phyloP scores from a whole-genome alignment of 2,113 vertebrate genomes.

The Corvus cornix region DNA sequence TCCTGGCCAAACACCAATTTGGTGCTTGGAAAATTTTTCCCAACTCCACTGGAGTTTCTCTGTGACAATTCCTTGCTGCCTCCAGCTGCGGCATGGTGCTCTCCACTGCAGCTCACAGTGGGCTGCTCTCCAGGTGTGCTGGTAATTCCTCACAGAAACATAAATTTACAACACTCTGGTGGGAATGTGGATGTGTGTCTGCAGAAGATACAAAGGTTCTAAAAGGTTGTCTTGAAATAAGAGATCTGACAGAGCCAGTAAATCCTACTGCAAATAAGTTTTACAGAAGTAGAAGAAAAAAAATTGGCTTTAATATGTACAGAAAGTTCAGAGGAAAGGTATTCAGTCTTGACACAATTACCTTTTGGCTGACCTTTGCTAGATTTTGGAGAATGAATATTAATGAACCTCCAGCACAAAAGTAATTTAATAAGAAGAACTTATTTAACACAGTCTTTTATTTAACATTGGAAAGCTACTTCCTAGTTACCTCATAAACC shows the following conservation, averaged over 20 bases:
- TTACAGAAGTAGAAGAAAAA: background rate
- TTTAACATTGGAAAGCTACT: background rate
- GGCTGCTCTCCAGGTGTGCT: background rate
- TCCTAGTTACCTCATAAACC: background rate
- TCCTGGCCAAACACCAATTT: background rate
- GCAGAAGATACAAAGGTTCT: background rate
- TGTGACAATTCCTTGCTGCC: accelerated
- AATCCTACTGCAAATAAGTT: background rate
- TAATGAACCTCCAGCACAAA: background rate
- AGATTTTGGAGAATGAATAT: conserved; percentile 2
- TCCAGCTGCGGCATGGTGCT: background rate
- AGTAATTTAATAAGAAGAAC: background rate
- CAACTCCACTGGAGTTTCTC: background rate
- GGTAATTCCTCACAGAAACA: background rate
- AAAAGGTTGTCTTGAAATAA: background rate
- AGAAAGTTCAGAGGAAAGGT: background rate
- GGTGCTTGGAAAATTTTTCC: background rate
- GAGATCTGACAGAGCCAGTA: background rate
- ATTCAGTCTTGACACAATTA: background rate
- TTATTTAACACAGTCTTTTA: background rate
- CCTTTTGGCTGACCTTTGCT: conserved; percentile 5
- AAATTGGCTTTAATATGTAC: background rate
- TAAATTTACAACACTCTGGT: background rate
- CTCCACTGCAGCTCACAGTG: background rate
- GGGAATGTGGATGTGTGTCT: background rate